Percentiles rank a stretch among this genome's conserved stretches.
phyloP scores from a whole-genome alignment of 2,113 vertebrate genomes.

The Oxyura jamaicensis region DNA sequence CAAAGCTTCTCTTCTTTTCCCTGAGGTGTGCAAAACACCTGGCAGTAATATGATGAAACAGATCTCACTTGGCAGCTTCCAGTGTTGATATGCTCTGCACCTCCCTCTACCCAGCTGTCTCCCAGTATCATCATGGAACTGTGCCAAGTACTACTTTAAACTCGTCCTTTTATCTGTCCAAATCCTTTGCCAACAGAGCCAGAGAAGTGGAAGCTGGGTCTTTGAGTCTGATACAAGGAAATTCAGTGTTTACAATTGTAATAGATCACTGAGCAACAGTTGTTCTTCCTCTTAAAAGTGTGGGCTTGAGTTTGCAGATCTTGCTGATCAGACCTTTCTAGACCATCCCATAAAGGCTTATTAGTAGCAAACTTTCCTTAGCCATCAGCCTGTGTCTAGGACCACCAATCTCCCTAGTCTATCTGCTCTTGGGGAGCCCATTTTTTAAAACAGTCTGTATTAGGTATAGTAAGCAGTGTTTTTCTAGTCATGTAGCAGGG shows the following conservation, averaged over 20 bases:
- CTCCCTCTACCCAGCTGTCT: conserved; percentile 25
- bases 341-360: neutral
- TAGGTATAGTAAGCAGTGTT: neutral
- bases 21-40: conserved; percentile 44
- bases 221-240: neutral
- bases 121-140: neutral
- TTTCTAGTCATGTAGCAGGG: neutral
- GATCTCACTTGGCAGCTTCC: conserved; percentile 43
- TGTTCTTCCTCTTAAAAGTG: neutral
- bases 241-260: neutral
- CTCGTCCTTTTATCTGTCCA: conserved; percentile 11
- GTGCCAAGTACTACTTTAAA: conserved; percentile 11
- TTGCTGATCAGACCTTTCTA: neutral
- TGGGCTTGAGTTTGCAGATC: neutral
- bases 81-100: conserved; percentile 23
- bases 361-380: neutral
- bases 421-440: neutral
- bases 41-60: conserved; percentile 36
- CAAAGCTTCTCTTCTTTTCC: neutral
- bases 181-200: neutral
- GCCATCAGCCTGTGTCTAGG: neutral
- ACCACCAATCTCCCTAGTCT: neutral
- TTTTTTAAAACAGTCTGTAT: neutral
- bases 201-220: neutral
- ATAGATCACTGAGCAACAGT: neutral